Evolutionary conservation across 1,140 invertebrate genomes (phyloP), one percentile per base, ranked within the genome.

Genomic region (Ctenoplectra terminalis): DNA sequence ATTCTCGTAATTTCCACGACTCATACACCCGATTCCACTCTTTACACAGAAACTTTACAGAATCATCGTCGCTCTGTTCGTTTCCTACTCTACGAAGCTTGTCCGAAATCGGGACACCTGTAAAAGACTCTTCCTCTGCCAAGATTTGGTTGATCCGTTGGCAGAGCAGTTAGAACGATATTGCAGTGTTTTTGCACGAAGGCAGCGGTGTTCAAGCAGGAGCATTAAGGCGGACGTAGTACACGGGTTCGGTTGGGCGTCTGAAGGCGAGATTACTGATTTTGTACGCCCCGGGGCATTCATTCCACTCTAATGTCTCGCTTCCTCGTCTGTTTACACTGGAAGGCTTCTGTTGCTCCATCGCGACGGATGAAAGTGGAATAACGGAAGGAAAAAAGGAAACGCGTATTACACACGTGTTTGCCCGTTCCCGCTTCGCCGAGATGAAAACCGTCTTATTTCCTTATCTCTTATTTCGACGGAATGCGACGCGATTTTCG

Each of bases 211-310:
- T 40, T 71, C 61, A 72, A 74, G 75, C 56, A 72, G 34, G 54
- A 40, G 76, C 87, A 86, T 88, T 86, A 88, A 83, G 71, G 56
- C 61, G 81, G 76, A 69, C 20, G 46, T n/a, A 60, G 74, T 34
- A 31, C 52, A 76, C 63, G 70, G 60, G 67, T 87, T 82, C 77
- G 82, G 60, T 48, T 66, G 71, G 63, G 64, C 77, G 48, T 70
- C 69, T 60, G 74, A 81, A 84, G 77, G 61, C 82, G 75, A 88
- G 75, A 88, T 88, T 88, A 87, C 86, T 87, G 87, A 88, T 88
- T 88, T 69, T 87, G 56, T 87, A 88, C 87, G 87, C 87, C 79
- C 75, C 83, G 74, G 83, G 75, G 74, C 72, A 80, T 84, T 88
- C 86, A 74, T 87, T 84, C 73, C 78, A 71, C 73, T 80, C 82